These are phyloP conservation scores for Catostomus latipinnis DNA, from an alignment of 2,797 vertebrate species.

Conservation along the genomic window DNA sequence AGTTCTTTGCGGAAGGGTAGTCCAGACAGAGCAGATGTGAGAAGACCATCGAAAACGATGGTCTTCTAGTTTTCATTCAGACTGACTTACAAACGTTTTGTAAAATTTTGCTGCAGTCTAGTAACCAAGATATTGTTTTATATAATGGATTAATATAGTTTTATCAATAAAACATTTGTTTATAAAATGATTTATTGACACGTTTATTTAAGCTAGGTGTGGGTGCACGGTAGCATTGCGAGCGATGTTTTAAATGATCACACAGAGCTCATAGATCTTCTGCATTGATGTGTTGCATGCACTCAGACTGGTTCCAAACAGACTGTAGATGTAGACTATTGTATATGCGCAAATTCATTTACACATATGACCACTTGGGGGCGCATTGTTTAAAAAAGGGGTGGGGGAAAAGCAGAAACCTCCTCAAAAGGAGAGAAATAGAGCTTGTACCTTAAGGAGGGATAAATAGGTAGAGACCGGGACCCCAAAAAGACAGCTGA, in stretches of 20 bases:
- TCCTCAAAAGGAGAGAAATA: too few species aligned
- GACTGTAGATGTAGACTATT: too few species aligned
- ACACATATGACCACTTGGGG: constrained; percentile 17
- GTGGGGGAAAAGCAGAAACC: neutral
- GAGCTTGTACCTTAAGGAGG: too few species aligned
- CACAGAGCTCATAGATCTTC: neutral
- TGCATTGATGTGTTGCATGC: neutral
- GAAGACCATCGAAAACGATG: constrained; percentile 82
- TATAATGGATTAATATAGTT: neutral
- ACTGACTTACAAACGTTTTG: neutral
- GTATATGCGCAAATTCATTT: neutral
- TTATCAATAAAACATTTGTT: neutral
- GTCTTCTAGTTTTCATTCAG: constrained; percentile 64
- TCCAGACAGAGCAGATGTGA: neutral
- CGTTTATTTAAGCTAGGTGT: neutral
- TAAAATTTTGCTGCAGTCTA: neutral
- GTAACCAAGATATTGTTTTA: neutral
- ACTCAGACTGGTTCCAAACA: neutral
- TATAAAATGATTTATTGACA: neutral
- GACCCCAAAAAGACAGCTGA: too few species aligned
- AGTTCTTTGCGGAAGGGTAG: constrained; percentile 73
- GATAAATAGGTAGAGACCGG: too few species aligned
- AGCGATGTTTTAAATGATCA: neutral
- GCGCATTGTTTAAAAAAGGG: neutral
- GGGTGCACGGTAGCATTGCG: neutral